A percentile compares a stretch with the other conserved stretches of the same genome.
phyloP scores from a whole-genome alignment of 2,797 vertebrate genomes.

The Ctenosaura bakeri region DNA sequence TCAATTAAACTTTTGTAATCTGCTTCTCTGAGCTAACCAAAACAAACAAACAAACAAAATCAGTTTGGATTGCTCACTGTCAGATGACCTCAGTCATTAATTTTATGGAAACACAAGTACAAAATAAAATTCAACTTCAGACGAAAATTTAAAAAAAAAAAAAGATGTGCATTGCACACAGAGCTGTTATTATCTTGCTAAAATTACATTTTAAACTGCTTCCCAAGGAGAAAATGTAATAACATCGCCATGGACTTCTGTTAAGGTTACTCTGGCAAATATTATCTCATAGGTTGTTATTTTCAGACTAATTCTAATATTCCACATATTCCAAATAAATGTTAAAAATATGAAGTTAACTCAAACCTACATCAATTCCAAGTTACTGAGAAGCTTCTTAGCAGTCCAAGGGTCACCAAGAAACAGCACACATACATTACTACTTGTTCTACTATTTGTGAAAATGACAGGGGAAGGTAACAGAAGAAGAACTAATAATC shows the following conservation, averaged over 20 bases:
- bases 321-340: background rate
- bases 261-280: background rate
- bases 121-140: slow-evolving; percentile 6
- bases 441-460: background rate
- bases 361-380: background rate
- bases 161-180: background rate
- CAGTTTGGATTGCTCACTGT: slow-evolving; percentile 28
- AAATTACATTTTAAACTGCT: background rate
- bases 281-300: background rate
- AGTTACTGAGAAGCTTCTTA: background rate
- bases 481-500: background rate
- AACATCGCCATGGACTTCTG: background rate
- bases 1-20: slow-evolving; percentile 22
- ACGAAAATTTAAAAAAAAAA: background rate
- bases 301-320: background rate
- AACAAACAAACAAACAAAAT: background rate
- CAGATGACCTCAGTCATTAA: slow-evolving; percentile 5
- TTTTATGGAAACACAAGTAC: slow-evolving; percentile 7
- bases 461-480: background rate
- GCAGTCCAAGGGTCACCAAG: background rate
- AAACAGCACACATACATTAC: background rate
- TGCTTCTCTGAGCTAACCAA: slow-evolving; percentile 12
- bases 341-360: background rate
- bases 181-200: background rate
- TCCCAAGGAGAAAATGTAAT: background rate